Conservation (phyloP, 2,888 invertebrate genomes). For the Furcula furcula region DNA sequence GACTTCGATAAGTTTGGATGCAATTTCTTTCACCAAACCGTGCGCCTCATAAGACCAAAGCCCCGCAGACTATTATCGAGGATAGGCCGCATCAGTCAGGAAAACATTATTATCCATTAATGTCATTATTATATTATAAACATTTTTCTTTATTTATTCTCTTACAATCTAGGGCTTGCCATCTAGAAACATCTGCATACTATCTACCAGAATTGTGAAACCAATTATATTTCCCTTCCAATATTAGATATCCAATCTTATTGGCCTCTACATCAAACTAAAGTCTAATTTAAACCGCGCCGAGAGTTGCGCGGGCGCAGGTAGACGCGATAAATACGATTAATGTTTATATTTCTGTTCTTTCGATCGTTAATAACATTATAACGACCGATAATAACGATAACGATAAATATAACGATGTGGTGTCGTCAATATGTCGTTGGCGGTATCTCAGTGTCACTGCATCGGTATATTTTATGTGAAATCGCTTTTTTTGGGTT, state of each 20-base stretch:
- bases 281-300: conserved; percentile 29
- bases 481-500: background rate
- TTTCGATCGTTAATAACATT: conserved; percentile 69
- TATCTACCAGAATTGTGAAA: too few relatives aligned
- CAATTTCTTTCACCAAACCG: too few relatives aligned
- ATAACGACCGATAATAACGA: conserved; percentile 78
- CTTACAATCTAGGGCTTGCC: too few relatives aligned
- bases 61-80: too few relatives aligned
- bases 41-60: too few relatives aligned
- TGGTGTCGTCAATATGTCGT: conserved; percentile 47
- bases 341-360: conserved; percentile 72
- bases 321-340: conserved; percentile 59
- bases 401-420: conserved; percentile 72
- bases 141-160: too few relatives aligned
- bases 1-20: too few relatives aligned
- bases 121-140: too few relatives aligned
- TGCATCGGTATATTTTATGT: conserved; percentile 9
- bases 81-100: too few relatives aligned
- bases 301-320: conserved; percentile 32
- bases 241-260: conserved; percentile 4
- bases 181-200: background rate
- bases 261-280: conserved; percentile 8
- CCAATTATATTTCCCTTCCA: conserved; percentile 6
- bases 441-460: conserved; percentile 31
- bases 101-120: too few relatives aligned